phyloP scores from a whole-genome alignment of 64 coral and sea anemone species.

The Cladopsammia gracilis region DNA sequence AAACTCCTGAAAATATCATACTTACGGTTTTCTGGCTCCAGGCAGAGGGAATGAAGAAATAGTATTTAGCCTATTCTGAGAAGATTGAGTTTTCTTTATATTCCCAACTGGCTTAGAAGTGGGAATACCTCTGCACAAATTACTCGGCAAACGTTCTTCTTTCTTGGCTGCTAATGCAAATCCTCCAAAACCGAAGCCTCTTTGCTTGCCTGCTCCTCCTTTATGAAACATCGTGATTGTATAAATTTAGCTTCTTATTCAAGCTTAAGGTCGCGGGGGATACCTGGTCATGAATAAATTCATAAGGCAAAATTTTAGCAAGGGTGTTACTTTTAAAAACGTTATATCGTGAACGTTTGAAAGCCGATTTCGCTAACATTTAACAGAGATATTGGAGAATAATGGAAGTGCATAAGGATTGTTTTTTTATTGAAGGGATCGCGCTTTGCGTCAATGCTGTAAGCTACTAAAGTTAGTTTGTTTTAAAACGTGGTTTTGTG shows the following conservation, averaged over 20 bases:
- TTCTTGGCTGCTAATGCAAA: slow-evolving; percentile 81
- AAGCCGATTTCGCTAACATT: no score
- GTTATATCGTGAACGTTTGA: no score
- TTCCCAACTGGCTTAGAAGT: background rate
- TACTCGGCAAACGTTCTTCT: slow-evolving; percentile 37
- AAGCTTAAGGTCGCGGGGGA: no score
- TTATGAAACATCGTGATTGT: slow-evolving; percentile 63
- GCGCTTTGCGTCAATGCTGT: no score
- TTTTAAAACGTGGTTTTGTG: no score
- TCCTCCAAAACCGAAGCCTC: slow-evolving; percentile 86
- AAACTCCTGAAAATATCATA: background rate
- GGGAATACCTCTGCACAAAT: background rate
- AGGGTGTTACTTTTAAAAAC: no score
- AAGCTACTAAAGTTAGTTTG: no score
- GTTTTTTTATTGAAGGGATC: no score
- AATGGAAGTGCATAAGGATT: no score
- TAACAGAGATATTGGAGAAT: no score
- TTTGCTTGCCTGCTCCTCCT: slow-evolving; percentile 66
- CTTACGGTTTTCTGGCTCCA: slow-evolving; percentile 74
- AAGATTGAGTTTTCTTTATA: background rate
- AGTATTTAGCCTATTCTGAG: background rate
- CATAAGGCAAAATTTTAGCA: no score
- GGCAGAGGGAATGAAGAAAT: slow-evolving; percentile 4
- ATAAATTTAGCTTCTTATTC: background rate
- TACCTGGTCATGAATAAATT: no score